Evolutionary conservation across 2,888 invertebrate species (phyloP).

Genomic region (Prenolepis imparis): DNA sequence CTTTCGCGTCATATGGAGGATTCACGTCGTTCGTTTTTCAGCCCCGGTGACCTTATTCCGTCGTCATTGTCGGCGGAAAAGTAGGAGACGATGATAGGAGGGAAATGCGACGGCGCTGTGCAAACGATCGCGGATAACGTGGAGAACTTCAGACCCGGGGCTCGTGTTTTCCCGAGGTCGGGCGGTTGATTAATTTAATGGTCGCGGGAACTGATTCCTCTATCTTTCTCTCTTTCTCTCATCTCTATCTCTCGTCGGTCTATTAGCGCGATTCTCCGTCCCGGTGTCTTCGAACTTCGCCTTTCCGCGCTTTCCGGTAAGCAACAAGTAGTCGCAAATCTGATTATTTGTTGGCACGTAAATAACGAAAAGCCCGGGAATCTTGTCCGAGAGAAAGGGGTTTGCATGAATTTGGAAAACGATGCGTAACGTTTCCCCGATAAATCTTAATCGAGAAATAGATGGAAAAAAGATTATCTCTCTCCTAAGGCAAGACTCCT

Average conservation of each 20-base stretch:
- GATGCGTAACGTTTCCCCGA: background rate
- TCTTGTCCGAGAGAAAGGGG: conserved; percentile 40
- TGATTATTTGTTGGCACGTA: conserved; percentile 71
- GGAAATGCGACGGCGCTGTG: conserved; percentile 25
- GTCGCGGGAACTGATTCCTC: conserved; percentile 35
- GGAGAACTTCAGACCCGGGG: conserved; percentile 19
- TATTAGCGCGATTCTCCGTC: conserved; percentile 45
- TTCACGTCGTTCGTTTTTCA: conserved; percentile 53
- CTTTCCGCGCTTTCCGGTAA: conserved; percentile 68
- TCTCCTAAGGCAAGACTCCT: background rate
- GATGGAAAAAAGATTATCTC: background rate
- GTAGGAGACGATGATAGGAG: conserved; percentile 8
- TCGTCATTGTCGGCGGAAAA: conserved; percentile 37
- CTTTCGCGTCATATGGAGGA: conserved; percentile 30
- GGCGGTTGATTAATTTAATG: conserved; percentile 47
- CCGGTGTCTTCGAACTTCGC: conserved; percentile 56
- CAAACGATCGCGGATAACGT: conserved; percentile 45
- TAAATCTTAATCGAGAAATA: background rate
- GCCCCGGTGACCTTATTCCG: conserved; percentile 58
- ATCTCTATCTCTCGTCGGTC: conserved; percentile 29
- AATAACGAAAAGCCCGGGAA: conserved; percentile 70
- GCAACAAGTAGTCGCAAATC: conserved; percentile 75
- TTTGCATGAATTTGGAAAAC: conserved; percentile 64
- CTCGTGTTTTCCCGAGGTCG: conserved; percentile 24
- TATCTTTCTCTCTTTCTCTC: background rate